These are phyloP conservation scores for Pocota personata DNA, from an alignment of 2,888 invertebrate genomes.

Conservation along the genomic window DNA sequence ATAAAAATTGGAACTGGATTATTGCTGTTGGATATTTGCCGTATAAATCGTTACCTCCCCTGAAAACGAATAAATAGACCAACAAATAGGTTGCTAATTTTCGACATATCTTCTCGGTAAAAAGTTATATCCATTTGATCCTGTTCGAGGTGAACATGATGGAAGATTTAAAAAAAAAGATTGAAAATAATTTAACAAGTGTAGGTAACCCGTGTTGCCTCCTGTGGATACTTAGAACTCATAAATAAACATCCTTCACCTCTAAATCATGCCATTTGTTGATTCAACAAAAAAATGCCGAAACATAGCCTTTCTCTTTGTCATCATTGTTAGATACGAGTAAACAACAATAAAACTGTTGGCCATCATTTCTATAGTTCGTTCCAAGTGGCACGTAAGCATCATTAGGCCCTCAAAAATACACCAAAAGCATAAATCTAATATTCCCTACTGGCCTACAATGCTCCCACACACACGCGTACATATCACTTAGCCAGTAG, in stretches of 20 bases:
- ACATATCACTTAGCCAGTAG: background rate
- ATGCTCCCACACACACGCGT: background rate
- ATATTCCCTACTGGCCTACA: background rate
- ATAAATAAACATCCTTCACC: background rate
- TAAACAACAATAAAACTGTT: slow-evolving; percentile 13
- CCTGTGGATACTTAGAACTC: background rate
- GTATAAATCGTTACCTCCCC: too few relatives aligned
- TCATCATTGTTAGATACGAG: background rate
- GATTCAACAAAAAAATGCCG: background rate
- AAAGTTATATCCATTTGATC: too few relatives aligned
- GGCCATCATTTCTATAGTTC: slow-evolving; percentile 4
- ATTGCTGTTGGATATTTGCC: too few relatives aligned
- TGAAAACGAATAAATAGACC: too few relatives aligned
- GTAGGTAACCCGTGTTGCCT: background rate
- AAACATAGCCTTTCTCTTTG: background rate
- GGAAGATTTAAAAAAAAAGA: background rate
- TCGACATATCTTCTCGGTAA: too few relatives aligned
- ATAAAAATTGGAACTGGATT: too few relatives aligned
- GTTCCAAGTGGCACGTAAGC: slow-evolving; percentile 59
- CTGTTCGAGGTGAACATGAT: too few relatives aligned
- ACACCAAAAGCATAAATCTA: background rate
- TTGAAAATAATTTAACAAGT: background rate
- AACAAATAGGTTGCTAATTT: too few relatives aligned
- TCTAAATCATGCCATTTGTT: background rate
- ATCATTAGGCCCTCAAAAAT: slow-evolving; percentile 22